Conservation (phyloP, 2,888 invertebrate species). For the Amitus sp. region DNA sequence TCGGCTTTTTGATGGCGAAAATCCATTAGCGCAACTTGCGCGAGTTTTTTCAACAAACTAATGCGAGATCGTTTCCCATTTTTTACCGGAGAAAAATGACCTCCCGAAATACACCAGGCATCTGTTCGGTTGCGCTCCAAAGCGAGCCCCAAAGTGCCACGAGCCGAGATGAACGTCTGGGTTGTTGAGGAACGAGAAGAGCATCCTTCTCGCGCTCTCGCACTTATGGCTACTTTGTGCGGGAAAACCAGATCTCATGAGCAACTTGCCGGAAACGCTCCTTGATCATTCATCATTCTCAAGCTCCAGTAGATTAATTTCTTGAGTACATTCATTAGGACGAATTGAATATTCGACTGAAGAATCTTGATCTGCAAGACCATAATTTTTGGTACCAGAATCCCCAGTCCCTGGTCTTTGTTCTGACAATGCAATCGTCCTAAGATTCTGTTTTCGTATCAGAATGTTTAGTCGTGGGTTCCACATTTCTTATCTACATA, state of each 20-base stretch:
- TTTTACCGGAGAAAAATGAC: conserved; percentile 27
- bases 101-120: conserved; percentile 37
- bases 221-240: conserved; percentile 4
- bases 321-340: no score
- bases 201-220: conserved; percentile 14
- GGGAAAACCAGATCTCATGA: conserved; percentile 14
- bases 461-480: no score
- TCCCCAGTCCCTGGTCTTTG: no score
- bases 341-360: no score
- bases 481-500: no score
- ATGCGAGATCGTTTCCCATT: conserved; percentile 20
- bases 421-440: no score
- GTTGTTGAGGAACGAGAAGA: conserved; percentile 29
- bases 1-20: no score
- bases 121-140: conserved; percentile 37
- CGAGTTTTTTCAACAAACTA: conserved; percentile 10
- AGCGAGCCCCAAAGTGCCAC: conserved; percentile 15
- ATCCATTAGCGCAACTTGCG: no score
- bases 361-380: no score
- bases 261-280: conserved; percentile 13
- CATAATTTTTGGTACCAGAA: no score
- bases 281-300: background rate
- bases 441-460: no score
- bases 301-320: background rate
- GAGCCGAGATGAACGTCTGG: conserved; percentile 23